These are phyloP conservation scores for Emmelina monodactyla DNA, from an alignment of 2,888 invertebrate genomes.

Conservation along the genomic window DNA sequence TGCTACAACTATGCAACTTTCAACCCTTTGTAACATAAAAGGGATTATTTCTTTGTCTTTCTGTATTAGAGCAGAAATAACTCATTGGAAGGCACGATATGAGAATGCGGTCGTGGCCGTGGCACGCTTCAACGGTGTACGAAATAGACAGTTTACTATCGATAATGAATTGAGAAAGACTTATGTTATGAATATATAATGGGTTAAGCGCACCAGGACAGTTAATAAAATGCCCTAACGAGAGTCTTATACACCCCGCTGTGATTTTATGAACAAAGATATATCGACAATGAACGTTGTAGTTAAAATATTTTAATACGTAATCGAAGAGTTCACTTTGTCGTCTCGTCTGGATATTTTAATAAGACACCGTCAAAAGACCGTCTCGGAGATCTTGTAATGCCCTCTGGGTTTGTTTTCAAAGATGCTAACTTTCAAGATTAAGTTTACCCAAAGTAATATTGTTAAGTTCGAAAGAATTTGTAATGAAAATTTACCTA, in stretches of 20 bases:
- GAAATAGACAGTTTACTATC: slow-evolving; percentile 19
- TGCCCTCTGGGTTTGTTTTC: background rate
- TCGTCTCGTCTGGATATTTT: background rate
- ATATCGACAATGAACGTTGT: slow-evolving; percentile 37
- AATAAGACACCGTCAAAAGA: background rate
- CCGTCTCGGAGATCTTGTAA: background rate
- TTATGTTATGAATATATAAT: slow-evolving; percentile 54
- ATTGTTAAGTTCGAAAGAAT: too few relatives aligned
- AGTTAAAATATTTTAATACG: slow-evolving; percentile 29
- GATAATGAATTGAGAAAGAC: slow-evolving; percentile 43
- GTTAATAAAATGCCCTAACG: slow-evolving; percentile 59
- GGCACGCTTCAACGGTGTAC: too few relatives aligned
- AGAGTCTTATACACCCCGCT: slow-evolving; percentile 46
- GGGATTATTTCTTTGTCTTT: too few relatives aligned
- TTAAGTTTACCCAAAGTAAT: too few relatives aligned
- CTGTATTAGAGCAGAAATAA: too few relatives aligned
- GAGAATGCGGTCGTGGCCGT: too few relatives aligned
- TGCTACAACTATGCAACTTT: slow-evolving; percentile 22
- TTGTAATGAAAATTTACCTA: too few relatives aligned
- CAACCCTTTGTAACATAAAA: slow-evolving; percentile 27
- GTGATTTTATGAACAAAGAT: slow-evolving; percentile 54
- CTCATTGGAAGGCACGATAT: too few relatives aligned
- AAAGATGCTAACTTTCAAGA: background rate
- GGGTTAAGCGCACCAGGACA: slow-evolving; percentile 42
- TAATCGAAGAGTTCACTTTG: slow-evolving; percentile 19